Evolutionary conservation across 2,888 invertebrate genomes (phyloP).

Genomic region (Tromatobia lineatoria): DNA sequence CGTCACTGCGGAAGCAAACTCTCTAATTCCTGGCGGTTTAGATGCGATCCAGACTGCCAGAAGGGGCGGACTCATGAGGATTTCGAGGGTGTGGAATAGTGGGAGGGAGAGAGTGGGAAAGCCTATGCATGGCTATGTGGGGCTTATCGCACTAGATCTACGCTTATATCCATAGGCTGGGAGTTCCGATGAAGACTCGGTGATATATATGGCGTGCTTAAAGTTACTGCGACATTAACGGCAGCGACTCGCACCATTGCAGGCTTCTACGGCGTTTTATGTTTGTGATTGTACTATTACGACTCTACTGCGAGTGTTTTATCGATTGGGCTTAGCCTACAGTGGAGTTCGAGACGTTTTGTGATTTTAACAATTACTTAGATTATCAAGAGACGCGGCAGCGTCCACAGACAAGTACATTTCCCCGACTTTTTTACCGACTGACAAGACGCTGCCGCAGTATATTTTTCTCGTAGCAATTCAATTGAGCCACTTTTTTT

Average conservation of each 20-base stretch:
- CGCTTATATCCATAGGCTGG: background rate
- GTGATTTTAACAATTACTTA: too few relatives aligned
- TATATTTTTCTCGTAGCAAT: too few relatives aligned
- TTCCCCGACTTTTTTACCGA: too few relatives aligned
- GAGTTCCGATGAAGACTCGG: conserved; percentile 52
- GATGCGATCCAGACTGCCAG: conserved; percentile 76
- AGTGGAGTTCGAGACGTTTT: background rate
- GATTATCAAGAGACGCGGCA: too few relatives aligned
- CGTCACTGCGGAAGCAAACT: conserved; percentile 75
- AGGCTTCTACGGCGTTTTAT: background rate
- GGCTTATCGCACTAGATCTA: background rate
- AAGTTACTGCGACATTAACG: conserved; percentile 27
- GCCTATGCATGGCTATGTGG: background rate
- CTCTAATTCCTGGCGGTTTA: conserved; percentile 80
- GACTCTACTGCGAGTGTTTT: background rate
- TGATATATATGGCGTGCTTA: conserved; percentile 32
- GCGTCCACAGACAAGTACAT: too few relatives aligned
- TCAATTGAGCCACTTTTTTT: too few relatives aligned
- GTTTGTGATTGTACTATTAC: background rate
- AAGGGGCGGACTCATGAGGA: background rate
- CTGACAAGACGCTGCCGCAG: too few relatives aligned
- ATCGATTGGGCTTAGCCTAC: background rate
- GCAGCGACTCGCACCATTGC: background rate
- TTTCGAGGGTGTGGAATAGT: background rate
- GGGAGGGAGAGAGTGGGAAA: background rate